These are phyloP conservation scores for Tachysurus vachellii DNA, from an alignment of 2,113 vertebrate genomes.

Conservation along the genomic window DNA sequence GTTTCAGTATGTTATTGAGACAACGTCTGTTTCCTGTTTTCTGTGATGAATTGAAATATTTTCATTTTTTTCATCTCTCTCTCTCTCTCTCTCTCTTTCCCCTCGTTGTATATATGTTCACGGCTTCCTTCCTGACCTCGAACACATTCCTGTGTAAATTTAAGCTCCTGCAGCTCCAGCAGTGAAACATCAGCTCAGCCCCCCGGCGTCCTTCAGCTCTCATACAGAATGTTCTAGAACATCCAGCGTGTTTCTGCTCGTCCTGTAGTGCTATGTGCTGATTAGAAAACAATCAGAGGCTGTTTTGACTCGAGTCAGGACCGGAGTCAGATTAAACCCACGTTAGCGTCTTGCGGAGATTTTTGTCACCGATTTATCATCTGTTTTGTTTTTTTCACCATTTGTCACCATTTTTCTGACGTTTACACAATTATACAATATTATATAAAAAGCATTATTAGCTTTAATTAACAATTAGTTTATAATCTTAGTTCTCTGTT, in stretches of 20 bases:
- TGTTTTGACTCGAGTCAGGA: not conserved
- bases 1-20: not conserved
- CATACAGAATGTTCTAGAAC: not conserved
- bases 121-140: not conserved
- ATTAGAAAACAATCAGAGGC: not conserved
- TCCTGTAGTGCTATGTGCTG: not conserved
- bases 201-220: not conserved
- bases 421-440: not conserved
- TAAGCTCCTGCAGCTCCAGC: not conserved
- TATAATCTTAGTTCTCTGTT: no score
- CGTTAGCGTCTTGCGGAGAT: not conserved
- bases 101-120: not conserved
- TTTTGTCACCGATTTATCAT: not conserved
- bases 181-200: not conserved
- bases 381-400: not conserved
- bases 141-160: not conserved
- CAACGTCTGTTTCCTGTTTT: not conserved
- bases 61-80: not conserved
- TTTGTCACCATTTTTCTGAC: not conserved
- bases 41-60: not conserved
- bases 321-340: not conserved
- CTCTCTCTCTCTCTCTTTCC: not conserved
- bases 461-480: no score
- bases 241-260: conserved; percentile 8
- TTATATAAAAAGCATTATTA: no score